phyloP scores from a whole-genome alignment of 1,140 invertebrate genomes.

The Drosophila sulfurigaster region DNA sequence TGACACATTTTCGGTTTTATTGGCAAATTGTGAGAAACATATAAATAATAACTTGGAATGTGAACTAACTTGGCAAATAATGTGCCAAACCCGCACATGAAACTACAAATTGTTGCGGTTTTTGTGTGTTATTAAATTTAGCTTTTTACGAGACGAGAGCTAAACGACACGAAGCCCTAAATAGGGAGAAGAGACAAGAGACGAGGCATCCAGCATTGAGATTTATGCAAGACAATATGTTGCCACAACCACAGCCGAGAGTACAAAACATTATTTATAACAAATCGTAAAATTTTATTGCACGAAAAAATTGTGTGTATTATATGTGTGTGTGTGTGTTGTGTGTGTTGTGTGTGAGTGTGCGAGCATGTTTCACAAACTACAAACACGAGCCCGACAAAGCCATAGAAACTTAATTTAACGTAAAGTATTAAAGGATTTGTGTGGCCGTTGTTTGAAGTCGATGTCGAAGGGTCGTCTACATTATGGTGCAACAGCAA shows the following conservation, averaged over 20 bases:
- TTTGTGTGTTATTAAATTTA: constrained; percentile 69
- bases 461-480: constrained; percentile 39
- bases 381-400: constrained; percentile 16
- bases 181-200: background rate
- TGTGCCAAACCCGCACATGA: constrained; percentile 53
- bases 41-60: constrained; percentile 81
- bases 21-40: constrained; percentile 76
- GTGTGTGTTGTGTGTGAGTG: constrained; percentile 20
- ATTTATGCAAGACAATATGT: constrained; percentile 82
- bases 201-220: constrained; percentile 45
- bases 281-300: constrained; percentile 83
- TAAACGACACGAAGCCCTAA: constrained; percentile 1
- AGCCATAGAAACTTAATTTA: constrained; percentile 79
- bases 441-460: constrained; percentile 53
- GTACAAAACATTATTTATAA: constrained; percentile 78
- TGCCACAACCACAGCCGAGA: constrained; percentile 42
- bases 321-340: constrained; percentile 38
- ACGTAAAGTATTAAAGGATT: constrained; percentile 72
- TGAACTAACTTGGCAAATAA: constrained; percentile 69
- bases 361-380: constrained; percentile 22
- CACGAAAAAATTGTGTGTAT: constrained; percentile 67
- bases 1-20: constrained; percentile 82
- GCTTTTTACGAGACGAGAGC: constrained; percentile 58
- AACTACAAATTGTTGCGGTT: constrained; percentile 73
- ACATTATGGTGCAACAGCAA: constrained; percentile 77